Conservation (phyloP, 2,113 vertebrate species). For the Ceyx margarethae region DNA sequence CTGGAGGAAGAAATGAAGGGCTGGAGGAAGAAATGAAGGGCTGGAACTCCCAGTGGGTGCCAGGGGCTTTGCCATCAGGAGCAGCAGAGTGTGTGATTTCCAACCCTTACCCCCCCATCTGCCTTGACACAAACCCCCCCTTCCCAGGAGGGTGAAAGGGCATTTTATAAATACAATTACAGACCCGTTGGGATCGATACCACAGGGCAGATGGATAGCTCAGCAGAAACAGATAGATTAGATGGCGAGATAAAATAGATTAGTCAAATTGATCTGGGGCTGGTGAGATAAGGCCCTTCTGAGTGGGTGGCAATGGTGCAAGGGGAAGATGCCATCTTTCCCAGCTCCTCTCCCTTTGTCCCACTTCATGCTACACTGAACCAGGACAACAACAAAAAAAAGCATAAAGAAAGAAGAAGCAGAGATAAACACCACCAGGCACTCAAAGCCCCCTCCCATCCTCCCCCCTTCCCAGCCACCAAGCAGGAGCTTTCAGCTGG, state of each 20-base stretch:
- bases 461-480: not conserved
- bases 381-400: not conserved
- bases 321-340: not conserved
- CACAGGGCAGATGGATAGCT: not conserved
- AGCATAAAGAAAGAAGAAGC: not conserved
- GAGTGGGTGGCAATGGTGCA: not conserved
- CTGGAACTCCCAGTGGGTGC: not conserved
- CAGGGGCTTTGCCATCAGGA: not conserved
- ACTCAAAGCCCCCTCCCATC: not conserved
- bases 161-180: constrained; percentile 62
- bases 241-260: constrained; percentile 42
- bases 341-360: not conserved
- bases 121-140: not conserved
- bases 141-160: constrained; percentile 29
- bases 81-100: not conserved
- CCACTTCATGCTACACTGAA: constrained; percentile 12
- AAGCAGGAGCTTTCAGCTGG: not conserved
- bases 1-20: not conserved
- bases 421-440: not conserved
- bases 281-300: not conserved
- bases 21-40: not conserved
- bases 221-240: constrained; percentile 50
- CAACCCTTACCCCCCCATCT: not conserved
- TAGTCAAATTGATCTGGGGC: not conserved
- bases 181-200: constrained; percentile 30